A percentile compares a stretch with the other conserved stretches of the same genome.
phyloP scores from a whole-genome alignment of 2,797 vertebrate species.

The Buphagus erythrorhynchus region DNA sequence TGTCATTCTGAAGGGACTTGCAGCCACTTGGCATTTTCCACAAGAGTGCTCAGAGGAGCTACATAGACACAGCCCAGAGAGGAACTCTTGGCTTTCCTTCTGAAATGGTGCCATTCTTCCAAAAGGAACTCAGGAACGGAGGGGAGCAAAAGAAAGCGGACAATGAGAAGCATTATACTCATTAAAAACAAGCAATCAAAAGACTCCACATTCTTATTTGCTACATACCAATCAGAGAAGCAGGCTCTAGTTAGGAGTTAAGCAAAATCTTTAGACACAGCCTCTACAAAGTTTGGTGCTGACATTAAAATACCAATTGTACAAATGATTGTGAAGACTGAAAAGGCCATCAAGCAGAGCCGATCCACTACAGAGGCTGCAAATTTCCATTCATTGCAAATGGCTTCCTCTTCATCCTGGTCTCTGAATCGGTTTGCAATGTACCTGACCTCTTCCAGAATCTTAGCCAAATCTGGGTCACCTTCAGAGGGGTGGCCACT shows the following conservation, averaged over 20 bases:
- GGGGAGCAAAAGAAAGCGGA: neutral
- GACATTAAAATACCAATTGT: slow-evolving; percentile 96
- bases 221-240: slow-evolving; percentile 56
- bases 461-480: slow-evolving; percentile 78
- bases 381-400: slow-evolving; percentile 95
- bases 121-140: neutral
- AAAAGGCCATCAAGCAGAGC: slow-evolving; percentile 94
- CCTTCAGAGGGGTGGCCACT: slow-evolving; percentile 73
- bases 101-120: neutral
- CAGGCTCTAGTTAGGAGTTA: slow-evolving; percentile 16
- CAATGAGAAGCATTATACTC: neutral
- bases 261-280: slow-evolving; percentile 90
- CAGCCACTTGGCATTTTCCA: neutral
- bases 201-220: slow-evolving; percentile 20
- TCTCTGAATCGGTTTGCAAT: slow-evolving; percentile 86
- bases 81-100: neutral
- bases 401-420: slow-evolving; percentile 85
- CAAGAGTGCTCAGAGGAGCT: neutral
- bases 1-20: neutral
- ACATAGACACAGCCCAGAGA: neutral
- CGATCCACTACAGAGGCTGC: slow-evolving; percentile 94
- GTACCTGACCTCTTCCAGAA: slow-evolving; percentile 90
- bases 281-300: slow-evolving; percentile 92
- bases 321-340: slow-evolving; percentile 91
- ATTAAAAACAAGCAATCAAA: neutral